Percentiles rank a stretch among this genome's conserved stretches.
Conservation (phyloP, 2,797 vertebrate genomes). For the Natrix natrix region DNA sequence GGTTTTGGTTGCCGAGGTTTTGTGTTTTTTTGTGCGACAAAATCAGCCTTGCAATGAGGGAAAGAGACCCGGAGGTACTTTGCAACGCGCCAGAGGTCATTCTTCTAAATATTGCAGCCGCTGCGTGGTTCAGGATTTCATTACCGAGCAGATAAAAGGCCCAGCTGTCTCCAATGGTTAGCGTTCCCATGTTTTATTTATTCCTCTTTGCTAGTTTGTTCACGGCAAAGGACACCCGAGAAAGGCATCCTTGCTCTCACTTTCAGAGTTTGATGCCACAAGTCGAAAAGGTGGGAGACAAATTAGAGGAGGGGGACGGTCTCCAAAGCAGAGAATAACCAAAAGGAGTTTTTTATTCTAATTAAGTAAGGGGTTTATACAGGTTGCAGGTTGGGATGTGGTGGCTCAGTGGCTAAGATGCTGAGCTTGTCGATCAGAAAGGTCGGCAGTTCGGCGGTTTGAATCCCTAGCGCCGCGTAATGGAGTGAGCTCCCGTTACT, state of each 20-base stretch:
- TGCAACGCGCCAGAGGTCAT: slow-evolving; percentile 29
- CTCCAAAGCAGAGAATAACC: not conserved
- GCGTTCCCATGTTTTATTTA: slow-evolving; percentile 62
- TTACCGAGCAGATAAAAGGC: slow-evolving; percentile 52
- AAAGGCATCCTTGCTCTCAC: slow-evolving; percentile 36
- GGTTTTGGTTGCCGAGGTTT: not conserved
- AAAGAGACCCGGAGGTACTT: not conserved
- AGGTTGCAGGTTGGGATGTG: no score
- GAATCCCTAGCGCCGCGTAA: no score
- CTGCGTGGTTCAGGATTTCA: slow-evolving; percentile 52
- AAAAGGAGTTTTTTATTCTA: not conserved
- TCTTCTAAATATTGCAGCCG: slow-evolving; percentile 32
- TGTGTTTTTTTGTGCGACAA: not conserved
- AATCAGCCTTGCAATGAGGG: not conserved
- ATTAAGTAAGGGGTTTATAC: not conserved
- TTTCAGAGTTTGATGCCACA: slow-evolving; percentile 22
- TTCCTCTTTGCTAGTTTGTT: slow-evolving; percentile 47
- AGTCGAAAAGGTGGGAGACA: not conserved
- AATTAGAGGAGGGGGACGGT: no score
- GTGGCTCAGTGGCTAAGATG: no score
- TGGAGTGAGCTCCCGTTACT: no score
- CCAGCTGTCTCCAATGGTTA: slow-evolving; percentile 49
- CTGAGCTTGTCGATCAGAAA: no score
- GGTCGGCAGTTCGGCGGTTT: no score
- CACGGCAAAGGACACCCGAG: slow-evolving; percentile 43